A percentile compares a stretch with the other conserved stretches of the same genome.
phyloP scores from a whole-genome alignment of 1,140 invertebrate genomes.

The Sinella curviseta region DNA sequence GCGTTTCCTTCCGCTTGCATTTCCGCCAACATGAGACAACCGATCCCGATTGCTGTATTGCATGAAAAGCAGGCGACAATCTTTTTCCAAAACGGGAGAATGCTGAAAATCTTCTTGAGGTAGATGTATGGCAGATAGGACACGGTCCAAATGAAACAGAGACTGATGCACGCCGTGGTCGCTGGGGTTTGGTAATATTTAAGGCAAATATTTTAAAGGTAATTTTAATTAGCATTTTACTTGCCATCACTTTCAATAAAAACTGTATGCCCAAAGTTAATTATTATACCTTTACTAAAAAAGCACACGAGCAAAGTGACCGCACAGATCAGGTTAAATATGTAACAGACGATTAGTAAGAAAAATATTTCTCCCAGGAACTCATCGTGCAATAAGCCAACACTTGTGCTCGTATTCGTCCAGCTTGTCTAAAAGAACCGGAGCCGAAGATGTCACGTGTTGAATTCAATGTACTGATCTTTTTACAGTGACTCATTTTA shows the following conservation, averaged over 20 bases:
- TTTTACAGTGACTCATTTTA: no score
- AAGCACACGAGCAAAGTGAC: not conserved
- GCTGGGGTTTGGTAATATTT: no score
- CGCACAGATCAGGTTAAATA: not conserved
- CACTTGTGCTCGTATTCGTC: not conserved
- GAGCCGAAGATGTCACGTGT: no score
- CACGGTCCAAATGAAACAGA: not conserved
- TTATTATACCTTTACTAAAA: constrained; percentile 5
- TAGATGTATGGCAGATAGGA: constrained; percentile 2
- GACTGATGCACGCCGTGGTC: not conserved
- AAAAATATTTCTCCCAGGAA: not conserved
- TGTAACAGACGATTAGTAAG: not conserved
- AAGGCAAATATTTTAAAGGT: no score
- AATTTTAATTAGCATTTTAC: no score
- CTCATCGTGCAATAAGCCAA: not conserved
- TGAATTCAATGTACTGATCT: no score
- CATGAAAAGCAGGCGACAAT: not conserved
- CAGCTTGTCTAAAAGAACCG: not conserved
- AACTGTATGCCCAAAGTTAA: no score
- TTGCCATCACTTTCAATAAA: no score
- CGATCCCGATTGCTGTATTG: not conserved
- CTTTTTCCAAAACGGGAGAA: not conserved
- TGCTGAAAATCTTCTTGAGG: not conserved
- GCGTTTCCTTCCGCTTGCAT: not conserved
- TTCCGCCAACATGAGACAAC: not conserved